phyloP scores from a whole-genome alignment of 2,113 vertebrate species.

The Poeciliopsis retropinna region DNA sequence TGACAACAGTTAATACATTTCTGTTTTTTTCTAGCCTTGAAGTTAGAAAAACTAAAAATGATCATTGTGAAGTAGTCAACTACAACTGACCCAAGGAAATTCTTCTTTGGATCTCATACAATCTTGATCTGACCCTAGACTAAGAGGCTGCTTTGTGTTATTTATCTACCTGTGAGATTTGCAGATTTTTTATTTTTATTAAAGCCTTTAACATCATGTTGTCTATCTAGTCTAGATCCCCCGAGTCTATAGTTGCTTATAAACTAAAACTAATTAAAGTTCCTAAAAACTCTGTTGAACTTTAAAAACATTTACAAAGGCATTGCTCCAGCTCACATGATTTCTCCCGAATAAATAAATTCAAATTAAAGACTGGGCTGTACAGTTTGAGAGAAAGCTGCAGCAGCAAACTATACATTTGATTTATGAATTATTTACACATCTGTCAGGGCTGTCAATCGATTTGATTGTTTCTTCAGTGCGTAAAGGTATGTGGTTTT shows the following conservation, averaged over 20 bases:
- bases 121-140: no score
- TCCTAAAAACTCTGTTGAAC: no score
- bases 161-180: neutral
- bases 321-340: no score
- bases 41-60: neutral
- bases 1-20: neutral
- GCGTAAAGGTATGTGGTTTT: neutral
- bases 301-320: no score
- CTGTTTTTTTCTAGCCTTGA: neutral
- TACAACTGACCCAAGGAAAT: neutral
- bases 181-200: neutral
- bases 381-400: neutral
- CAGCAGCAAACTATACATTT: neutral
- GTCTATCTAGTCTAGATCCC: neutral
- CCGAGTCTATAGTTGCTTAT: neutral
- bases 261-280: neutral
- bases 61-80: neutral
- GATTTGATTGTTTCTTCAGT: no score
- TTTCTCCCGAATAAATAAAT: no score
- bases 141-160: neutral
- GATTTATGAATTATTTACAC: neutral
- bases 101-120: neutral
- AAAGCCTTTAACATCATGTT: neutral
- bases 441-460: neutral
- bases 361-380: neutral